Evolutionary conservation across 2,888 invertebrate species (phyloP), one percentile per base, ranked within the genome.

Genomic region (Suillia variegata): DNA sequence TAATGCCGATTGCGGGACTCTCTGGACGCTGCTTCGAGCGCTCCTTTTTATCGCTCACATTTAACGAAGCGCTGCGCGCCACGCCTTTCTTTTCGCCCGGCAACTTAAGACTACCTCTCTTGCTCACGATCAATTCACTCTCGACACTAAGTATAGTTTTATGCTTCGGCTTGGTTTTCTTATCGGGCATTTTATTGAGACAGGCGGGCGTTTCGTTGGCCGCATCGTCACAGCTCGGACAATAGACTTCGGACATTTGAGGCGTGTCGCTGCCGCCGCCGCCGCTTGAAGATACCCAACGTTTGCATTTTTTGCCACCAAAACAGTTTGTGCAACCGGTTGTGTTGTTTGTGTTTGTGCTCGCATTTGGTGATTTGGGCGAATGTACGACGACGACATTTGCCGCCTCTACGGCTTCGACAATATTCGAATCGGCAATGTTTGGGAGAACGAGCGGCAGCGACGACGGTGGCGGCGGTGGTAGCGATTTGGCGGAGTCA

Each of bases 181-280:
- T 79, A 54, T 74, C 73, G 13, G 81, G 76, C 79, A 83, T 73
- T 75, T 81, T 77, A 72, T 76, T 76, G 68, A 86, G 84, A 74
- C 86, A 86, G 58, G 85, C 85, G 64, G 86, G 85, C 51, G 85
- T 77, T 55, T 77, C 74, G 54, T 80, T 80, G 13, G 74, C 70
- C 48, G 70, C 70, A 22, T 71, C 70, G 67, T 82, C 82, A 64
- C 80, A 79, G 68, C 78, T 77, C 53, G 85, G 84, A 72, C 84
- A 83, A 82, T 87, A 88, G 74, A 88, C 83, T 75, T 87, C 87
- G 56, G 87, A 85, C 83, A 86, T 85, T 81, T 82, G 81, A 45
- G 80, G 79, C 13, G 82, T 82, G 63, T 76, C 75, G 13, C 62
- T 59, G 48, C 61, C 65, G 50, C 59, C 62, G 62, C 64, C 69